Percentiles rank a stretch among this genome's conserved stretches.
These are phyloP conservation scores for Brachypteracias leptosomus DNA, from an alignment of 2,113 vertebrate species.

Conservation along the genomic window DNA sequence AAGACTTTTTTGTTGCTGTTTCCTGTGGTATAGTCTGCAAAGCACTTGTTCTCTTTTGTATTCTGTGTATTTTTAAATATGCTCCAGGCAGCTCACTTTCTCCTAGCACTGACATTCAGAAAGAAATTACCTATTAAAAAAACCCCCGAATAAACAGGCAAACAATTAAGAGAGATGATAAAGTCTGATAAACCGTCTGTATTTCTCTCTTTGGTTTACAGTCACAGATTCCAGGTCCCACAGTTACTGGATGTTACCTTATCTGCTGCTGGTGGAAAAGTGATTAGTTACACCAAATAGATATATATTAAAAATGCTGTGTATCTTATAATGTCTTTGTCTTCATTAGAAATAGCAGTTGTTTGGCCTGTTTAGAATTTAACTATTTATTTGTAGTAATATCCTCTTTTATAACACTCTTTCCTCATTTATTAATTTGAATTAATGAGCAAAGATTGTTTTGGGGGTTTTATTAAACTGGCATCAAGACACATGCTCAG, in stretches of 20 bases:
- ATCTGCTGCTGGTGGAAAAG: not conserved
- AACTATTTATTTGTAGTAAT: not conserved
- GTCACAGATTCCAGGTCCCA: not conserved
- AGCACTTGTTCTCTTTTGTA: not conserved
- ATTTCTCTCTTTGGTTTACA: not conserved
- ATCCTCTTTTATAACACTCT: not conserved
- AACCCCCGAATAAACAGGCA: not conserved
- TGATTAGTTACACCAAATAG: not conserved
- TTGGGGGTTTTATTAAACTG: constrained; percentile 60
- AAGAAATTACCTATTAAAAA: not conserved
- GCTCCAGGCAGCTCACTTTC: not conserved
- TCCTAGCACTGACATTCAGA: not conserved
- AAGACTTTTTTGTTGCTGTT: not conserved
- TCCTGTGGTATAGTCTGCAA: not conserved
- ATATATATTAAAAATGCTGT: not conserved
- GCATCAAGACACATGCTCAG: constrained; percentile 47
- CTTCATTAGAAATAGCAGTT: not conserved
- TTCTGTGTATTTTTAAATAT: not conserved
- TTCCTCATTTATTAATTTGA: constrained; percentile 10
- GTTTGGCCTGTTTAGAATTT: not conserved
- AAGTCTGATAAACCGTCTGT: not conserved
- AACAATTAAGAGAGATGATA: not conserved
- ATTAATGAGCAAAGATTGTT: constrained; percentile 17
- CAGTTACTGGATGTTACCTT: not conserved
- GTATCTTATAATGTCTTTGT: not conserved